Evolutionary conservation across 2,113 vertebrate species (phyloP).

Genomic region (Trichechus manatus): DNA sequence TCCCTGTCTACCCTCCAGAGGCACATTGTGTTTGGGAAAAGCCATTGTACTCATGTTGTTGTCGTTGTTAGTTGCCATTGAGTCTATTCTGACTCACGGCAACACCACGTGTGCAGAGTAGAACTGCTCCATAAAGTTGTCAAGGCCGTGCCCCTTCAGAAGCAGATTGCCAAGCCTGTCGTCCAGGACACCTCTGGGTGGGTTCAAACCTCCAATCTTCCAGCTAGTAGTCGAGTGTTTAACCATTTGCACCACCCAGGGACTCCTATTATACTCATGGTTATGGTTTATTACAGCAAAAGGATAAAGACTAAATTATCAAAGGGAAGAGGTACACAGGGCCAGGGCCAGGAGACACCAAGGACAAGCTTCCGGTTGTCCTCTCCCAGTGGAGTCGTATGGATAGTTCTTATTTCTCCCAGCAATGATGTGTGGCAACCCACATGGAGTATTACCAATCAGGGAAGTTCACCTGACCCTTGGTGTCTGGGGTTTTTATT

Average conservation of each 20-base stretch:
- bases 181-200: background rate
- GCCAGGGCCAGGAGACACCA: background rate
- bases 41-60: fast-evolving
- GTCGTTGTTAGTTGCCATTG: no score
- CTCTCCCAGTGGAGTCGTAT: fast-evolving
- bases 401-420: background rate
- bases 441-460: background rate
- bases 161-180: background rate
- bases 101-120: background rate
- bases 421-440: background rate
- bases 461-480: background rate
- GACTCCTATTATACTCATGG: background rate
- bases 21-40: fast-evolving
- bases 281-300: background rate
- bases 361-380: background rate
- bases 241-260: background rate
- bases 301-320: no score
- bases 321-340: no score
- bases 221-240: background rate
- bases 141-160: background rate
- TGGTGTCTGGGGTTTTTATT: background rate
- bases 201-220: background rate
- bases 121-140: background rate
- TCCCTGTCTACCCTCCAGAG: background rate
- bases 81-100: background rate